phyloP scores from a whole-genome alignment of 2,888 invertebrate species.

The Andrena flavipes region DNA sequence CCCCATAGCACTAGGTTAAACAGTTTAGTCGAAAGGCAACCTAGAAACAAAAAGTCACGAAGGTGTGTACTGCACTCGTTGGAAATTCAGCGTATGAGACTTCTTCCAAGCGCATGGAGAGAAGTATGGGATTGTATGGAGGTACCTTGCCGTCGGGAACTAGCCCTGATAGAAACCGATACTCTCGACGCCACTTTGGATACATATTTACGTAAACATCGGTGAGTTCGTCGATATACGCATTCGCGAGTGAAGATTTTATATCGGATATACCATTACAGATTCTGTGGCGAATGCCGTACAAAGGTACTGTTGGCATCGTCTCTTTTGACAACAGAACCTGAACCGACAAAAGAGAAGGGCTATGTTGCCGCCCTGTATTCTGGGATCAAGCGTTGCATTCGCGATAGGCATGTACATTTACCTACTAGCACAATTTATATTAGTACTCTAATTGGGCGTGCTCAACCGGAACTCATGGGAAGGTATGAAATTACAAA shows the following conservation, averaged over 20 bases:
- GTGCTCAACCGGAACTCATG: conserved; percentile 96
- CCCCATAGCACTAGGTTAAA: conserved; percentile 89
- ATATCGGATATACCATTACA: conserved; percentile 66
- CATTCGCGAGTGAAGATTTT: neutral
- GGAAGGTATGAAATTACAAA: conserved; percentile 87
- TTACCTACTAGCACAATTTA: conserved; percentile 95
- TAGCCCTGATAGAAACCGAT: conserved; percentile 94
- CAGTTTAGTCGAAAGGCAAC: conserved; percentile 92
- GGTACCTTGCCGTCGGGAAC: conserved; percentile 92
- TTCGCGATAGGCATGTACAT: conserved; percentile 94
- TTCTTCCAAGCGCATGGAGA: conserved; percentile 90
- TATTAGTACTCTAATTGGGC: conserved; percentile 93
- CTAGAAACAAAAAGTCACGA: conserved; percentile 94
- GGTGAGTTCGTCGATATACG: conserved; percentile 82
- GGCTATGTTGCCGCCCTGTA: conserved; percentile 95
- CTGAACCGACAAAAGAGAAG: conserved; percentile 93
- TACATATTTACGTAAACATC: conserved; percentile 95
- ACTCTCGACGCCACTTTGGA: conserved; percentile 94
- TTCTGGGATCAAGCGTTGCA: conserved; percentile 94
- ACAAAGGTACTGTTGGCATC: conserved; percentile 95
- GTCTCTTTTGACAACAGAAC: conserved; percentile 93
- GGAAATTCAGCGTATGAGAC: conserved; percentile 93
- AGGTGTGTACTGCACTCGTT: conserved; percentile 95
- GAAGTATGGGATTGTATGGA: conserved; percentile 95
- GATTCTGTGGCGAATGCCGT: conserved; percentile 96